These are phyloP conservation scores for Pseudomyrmex flavicornis DNA, from an alignment of 1,140 invertebrate genomes.

Conservation along the genomic window DNA sequence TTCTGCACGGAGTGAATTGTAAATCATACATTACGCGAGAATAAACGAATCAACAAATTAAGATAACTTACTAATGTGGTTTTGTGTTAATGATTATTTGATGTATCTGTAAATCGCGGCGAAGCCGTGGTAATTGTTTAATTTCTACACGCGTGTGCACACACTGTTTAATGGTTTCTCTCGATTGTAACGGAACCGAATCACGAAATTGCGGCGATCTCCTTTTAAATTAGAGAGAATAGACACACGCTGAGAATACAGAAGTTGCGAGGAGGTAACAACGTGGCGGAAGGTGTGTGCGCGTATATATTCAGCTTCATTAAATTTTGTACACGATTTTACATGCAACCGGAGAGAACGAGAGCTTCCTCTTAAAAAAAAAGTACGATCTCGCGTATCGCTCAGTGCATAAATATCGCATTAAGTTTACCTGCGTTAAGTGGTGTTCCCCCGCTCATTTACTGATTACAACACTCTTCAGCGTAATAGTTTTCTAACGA, in stretches of 20 bases:
- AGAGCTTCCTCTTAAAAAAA: background rate
- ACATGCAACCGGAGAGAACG: background rate
- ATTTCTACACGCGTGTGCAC: background rate
- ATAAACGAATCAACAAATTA: background rate
- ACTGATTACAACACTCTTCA: slow-evolving; percentile 40
- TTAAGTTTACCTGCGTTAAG: slow-evolving; percentile 30
- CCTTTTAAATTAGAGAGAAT: background rate
- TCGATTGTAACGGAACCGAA: too few relatives aligned
- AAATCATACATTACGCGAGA: background rate
- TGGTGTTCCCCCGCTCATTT: slow-evolving; percentile 27
- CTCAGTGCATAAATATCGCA: slow-evolving; percentile 37
- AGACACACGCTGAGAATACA: background rate
- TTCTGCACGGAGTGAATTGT: background rate
- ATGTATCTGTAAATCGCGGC: slow-evolving; percentile 4
- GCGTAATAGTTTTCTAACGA: slow-evolving; percentile 49
- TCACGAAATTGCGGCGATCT: too few relatives aligned
- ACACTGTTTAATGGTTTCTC: too few relatives aligned
- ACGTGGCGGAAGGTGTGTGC: too few relatives aligned
- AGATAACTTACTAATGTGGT: background rate
- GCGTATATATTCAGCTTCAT: slow-evolving; percentile 1
- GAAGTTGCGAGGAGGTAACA: too few relatives aligned
- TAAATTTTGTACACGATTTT: slow-evolving; percentile 8
- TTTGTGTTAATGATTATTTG: background rate
- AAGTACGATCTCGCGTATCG: slow-evolving; percentile 6
- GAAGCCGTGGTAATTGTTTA: background rate